Evolutionary conservation across 2,113 vertebrate species (phyloP).

Genomic region (Anhinga rufa): DNA sequence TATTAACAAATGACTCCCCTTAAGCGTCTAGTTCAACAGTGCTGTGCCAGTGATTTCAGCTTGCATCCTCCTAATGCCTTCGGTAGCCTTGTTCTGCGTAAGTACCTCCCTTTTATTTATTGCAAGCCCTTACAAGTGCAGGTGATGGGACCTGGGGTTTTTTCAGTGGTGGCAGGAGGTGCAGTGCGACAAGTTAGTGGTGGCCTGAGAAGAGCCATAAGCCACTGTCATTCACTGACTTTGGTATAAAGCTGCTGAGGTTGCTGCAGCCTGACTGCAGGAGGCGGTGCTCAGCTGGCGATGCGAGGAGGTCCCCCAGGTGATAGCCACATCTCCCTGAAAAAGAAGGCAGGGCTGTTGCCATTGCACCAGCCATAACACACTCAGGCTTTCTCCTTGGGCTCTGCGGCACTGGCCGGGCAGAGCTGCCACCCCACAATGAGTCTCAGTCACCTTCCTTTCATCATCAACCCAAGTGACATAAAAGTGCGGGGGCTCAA

Average conservation of each 20-base stretch:
- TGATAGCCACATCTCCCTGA: neutral
- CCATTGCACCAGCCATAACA: accelerated
- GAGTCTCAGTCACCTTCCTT: neutral
- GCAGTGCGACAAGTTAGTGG: neutral
- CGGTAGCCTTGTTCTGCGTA: neutral
- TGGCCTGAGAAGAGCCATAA: neutral
- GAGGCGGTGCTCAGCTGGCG: accelerated
- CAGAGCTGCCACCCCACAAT: neutral
- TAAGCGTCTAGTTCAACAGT: neutral
- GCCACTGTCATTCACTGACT: neutral
- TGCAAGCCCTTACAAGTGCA: neutral
- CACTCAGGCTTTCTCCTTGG: neutral
- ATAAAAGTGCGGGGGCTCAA: neutral
- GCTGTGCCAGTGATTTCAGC: neutral
- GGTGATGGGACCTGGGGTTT: neutral
- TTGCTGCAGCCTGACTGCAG: neutral
- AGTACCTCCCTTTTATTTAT: neutral
- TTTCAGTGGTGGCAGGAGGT: neutral
- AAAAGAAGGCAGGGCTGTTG: neutral
- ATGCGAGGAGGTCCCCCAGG: neutral
- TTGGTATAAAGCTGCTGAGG: neutral
- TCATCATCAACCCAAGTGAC: neutral
- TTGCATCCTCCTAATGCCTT: neutral
- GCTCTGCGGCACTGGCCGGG: neutral
- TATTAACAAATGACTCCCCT: neutral